Evolutionary conservation across 2,797 vertebrate species (phyloP).

Genomic region (Girardinus metallicus): DNA sequence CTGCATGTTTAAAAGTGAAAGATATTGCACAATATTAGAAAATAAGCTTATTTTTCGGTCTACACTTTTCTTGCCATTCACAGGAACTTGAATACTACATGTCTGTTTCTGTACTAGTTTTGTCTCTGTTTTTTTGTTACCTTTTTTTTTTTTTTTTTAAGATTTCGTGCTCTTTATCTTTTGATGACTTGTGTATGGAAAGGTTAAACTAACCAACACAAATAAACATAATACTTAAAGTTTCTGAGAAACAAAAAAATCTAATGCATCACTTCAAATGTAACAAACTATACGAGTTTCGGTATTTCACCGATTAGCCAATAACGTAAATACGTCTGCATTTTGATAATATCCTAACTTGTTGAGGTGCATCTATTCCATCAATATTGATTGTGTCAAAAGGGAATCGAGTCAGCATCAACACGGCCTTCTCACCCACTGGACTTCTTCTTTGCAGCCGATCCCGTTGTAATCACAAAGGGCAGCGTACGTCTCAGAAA

Average conservation of each 20-base stretch:
- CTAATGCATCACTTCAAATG: background rate
- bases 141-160: too few relatives aligned
- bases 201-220: too few relatives aligned
- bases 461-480: conserved; percentile 94
- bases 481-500: conserved; percentile 92
- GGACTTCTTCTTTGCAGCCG: conserved; percentile 92
- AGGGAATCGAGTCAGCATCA: background rate
- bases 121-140: too few relatives aligned
- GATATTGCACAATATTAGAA: too few relatives aligned
- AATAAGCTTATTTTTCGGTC: too few relatives aligned
- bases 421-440: conserved; percentile 83
- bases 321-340: too few relatives aligned
- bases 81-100: too few relatives aligned
- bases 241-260: background rate
- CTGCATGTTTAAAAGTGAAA: too few relatives aligned
- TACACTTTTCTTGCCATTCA: too few relatives aligned
- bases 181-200: too few relatives aligned
- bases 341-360: background rate
- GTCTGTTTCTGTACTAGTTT: background rate
- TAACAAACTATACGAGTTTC: background rate
- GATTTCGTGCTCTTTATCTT: too few relatives aligned
- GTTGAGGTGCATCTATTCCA: background rate
- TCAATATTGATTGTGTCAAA: background rate
- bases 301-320: background rate
- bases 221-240: too few relatives aligned